Evolutionary conservation across 2,888 invertebrate genomes (phyloP).

Genomic region (Sisyra terminalis): DNA sequence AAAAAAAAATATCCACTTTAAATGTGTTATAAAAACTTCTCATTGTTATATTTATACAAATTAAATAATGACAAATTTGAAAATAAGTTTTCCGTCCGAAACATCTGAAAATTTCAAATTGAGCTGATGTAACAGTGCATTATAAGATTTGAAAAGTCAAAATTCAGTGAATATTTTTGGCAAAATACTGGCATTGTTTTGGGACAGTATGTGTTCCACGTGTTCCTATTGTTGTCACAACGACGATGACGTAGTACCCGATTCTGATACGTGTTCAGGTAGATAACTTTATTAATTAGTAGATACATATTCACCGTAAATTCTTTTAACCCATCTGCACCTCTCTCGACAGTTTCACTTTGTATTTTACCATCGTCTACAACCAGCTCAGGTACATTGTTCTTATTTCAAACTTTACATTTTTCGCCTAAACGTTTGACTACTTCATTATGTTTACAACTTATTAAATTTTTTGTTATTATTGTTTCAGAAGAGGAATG

Average conservation of each 20-base stretch:
- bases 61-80: no score
- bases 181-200: constrained; percentile 1
- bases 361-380: constrained; percentile 7
- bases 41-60: no score
- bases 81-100: no score
- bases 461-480: not conserved
- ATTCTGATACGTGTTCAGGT: constrained; percentile 26
- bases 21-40: no score
- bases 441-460: not conserved
- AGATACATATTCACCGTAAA: no score
- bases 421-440: not conserved
- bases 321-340: no score
- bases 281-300: not conserved
- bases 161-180: no score
- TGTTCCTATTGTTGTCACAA: constrained; percentile 25
- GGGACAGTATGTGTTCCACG: constrained; percentile 23
- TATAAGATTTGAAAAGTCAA: no score
- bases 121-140: no score
- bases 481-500: constrained; percentile 40
- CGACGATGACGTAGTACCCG: constrained; percentile 21
- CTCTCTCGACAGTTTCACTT: constrained; percentile 3
- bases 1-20: no score
- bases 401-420: not conserved
- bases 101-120: no score
- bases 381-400: constrained; percentile 6